Base-by-base conservation (phyloP, 2,113 vertebrate species). In the Salvator merianae region DNA sequence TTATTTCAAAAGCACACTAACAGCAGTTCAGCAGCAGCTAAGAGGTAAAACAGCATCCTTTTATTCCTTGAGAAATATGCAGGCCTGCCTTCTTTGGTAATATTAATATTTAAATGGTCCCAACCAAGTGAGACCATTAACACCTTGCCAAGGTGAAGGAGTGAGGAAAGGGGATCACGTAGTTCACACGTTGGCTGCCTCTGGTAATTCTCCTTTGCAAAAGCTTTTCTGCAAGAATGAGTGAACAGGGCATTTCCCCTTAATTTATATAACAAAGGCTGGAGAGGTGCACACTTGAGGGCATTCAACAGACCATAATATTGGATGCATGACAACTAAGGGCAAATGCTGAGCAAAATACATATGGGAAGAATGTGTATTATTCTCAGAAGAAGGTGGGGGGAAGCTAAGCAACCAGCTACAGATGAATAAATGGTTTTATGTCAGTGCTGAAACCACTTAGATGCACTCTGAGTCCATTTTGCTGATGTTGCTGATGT, bases 91-190 rank as follows among this genome's bases (percentile, higher is more conserved):
- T 53, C 16, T 71, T 77, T 28, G 38, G 68, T 63, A 71, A 77
- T 78, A 83, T 83, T 86, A 83, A 86, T 71, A 73, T 65, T 72
- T 83, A 82, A 82, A 72, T 82, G 69, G 75, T 65, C 66, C 75
- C 75, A 77, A 40, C 55, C 81, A 73, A 78, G 55, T 78, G n/a
- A 71, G 85, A 81, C 79, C 63, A 55, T 66, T 89, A 90, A 47
- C 83, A 80, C 75, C 47, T 89, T 83, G 53, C 73, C 81, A 87
- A 81, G 69, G 68, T 83, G 63, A 82, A 86, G 43, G 20, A 47
- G 38, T 65, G 40, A 85, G n/a, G 40, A 78, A 65, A 73, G 69
- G 71, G 77, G 72, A 73, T 28, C n/a, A 75, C 34, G 26, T 1
- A 80, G 26, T 59, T 70, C 16, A 82, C 74, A 30, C 7, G 78